Evolutionary conservation across 1,140 invertebrate species (phyloP).

Genomic region (Magallana gigas): DNA sequence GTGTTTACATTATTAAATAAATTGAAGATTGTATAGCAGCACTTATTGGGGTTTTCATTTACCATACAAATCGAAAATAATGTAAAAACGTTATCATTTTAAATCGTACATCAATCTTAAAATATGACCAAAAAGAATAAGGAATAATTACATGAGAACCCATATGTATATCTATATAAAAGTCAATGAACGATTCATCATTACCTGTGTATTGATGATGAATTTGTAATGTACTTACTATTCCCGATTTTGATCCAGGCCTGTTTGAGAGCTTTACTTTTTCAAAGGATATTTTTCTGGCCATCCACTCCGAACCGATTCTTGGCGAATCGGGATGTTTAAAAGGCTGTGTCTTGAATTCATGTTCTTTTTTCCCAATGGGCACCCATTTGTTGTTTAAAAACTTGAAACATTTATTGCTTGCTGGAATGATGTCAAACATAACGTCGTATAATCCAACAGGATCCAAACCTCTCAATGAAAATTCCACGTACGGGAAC

Average conservation of each 20-base stretch:
- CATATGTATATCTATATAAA: no score
- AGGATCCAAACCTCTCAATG: conserved; percentile 45
- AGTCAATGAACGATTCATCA: no score
- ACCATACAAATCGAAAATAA: no score
- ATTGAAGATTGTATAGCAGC: no score
- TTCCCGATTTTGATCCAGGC: background rate
- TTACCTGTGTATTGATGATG: no score
- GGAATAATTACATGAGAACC: no score
- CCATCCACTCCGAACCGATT: conserved; percentile 97
- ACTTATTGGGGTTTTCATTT: no score
- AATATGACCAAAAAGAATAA: no score
- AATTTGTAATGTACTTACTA: background rate
- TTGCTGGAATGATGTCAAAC: conserved; percentile 53
- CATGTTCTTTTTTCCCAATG: conserved; percentile 78
- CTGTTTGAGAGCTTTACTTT: conserved; percentile 96
- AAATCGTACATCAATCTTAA: no score
- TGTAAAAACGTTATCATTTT: no score
- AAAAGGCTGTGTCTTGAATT: conserved; percentile 91
- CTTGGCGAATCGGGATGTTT: conserved; percentile 96
- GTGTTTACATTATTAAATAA: no score
- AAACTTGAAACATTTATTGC: conserved; percentile 55
- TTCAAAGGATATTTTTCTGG: conserved; percentile 93
- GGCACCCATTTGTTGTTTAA: conserved; percentile 52
- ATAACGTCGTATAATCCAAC: conserved; percentile 46
- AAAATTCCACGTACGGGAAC: conserved; percentile 57